Percentiles rank a stretch among this genome's conserved stretches.
Conservation (phyloP, 2,888 invertebrate genomes). For the Acleris emargana region DNA sequence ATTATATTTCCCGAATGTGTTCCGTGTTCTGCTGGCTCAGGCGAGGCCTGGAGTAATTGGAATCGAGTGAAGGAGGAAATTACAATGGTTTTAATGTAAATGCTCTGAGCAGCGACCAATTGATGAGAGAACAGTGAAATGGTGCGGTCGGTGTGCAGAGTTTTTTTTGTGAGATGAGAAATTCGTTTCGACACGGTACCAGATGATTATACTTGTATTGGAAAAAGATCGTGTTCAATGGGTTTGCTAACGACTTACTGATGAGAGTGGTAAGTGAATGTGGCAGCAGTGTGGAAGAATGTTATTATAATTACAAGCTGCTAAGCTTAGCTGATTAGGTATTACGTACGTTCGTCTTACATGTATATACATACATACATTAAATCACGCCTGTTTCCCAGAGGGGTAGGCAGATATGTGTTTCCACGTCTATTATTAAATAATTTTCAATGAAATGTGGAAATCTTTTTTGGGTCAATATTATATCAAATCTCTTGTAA, state of each 20-base stretch:
- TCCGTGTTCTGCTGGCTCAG: slow-evolving; percentile 21
- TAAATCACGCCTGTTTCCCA: too few relatives aligned
- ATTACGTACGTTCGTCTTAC: too few relatives aligned
- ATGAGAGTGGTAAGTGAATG: too few relatives aligned
- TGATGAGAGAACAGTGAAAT: slow-evolving; percentile 47
- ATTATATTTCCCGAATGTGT: slow-evolving; percentile 21
- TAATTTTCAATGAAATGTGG: too few relatives aligned
- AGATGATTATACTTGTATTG: not conserved
- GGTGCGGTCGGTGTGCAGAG: not conserved
- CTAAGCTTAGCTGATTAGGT: too few relatives aligned
- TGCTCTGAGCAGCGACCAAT: slow-evolving; percentile 42
- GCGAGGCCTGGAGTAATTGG: slow-evolving; percentile 47
- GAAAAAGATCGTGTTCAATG: not conserved
- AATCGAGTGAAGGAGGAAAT: slow-evolving; percentile 51
- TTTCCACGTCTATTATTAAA: too few relatives aligned
- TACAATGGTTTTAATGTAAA: slow-evolving; percentile 51
- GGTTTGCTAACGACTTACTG: not conserved
- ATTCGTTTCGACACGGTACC: not conserved
- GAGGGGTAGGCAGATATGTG: too few relatives aligned
- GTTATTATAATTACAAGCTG: too few relatives aligned
- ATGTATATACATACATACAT: too few relatives aligned
- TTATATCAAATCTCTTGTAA: too few relatives aligned
- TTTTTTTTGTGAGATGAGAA: slow-evolving; percentile 2
- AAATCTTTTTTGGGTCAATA: too few relatives aligned
- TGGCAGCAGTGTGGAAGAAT: too few relatives aligned